Base-by-base conservation (phyloP, 2,888 invertebrate genomes). In the Acrobeloides nanus region DNA sequence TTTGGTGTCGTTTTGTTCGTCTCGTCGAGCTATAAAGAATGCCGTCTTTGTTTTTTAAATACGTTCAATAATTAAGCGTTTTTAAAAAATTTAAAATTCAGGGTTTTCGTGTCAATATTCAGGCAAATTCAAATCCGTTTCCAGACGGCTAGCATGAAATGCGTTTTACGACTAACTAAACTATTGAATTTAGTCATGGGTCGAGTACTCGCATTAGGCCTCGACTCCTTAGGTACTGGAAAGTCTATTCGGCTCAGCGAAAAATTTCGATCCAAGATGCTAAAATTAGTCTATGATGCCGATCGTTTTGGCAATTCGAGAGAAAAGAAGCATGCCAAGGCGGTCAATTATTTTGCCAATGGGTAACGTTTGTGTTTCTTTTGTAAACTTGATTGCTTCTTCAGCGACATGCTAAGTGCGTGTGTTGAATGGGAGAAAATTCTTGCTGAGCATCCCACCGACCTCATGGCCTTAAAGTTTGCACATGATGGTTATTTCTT, bases 381-480 rank as follows among this genome's bases (percentile, higher is more conserved):
- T 3, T 31, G 20, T 6, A 35, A n/a, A 21, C 27, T 24, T 29
- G 25, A 8, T 12, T 18, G 31, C 40, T n/a, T n/a, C n/a, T 60
- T 37, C 46, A 74, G 75, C 15, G 54, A 68, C 45, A 68, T 72
- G 59, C 35, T 45, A n/a, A 67, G 71, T 41, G 78, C 78, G 1
- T 73, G 74, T 33, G 50, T 64, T 3, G 63, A 69, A 3, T 80
- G 79, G 79, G 78, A 79, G 56, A 63, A 74, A 10, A 77, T 79
- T 20, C 57, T 79, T 38, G 50, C 74, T 4, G 74, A 76, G 3
- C 62, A 76, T 57, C 80, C 79, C 2, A 72, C 65, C 20, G 80
- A 80, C 55, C 71, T 79, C 53, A 64, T 79, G 56, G 79, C 80
- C 4, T 56, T 78, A 7, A 79, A 79, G 59, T 75, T 79, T 53